These are phyloP conservation scores for Smutsia gigantea DNA, from an alignment of 2,797 vertebrate species.

Conservation along the genomic window DNA sequence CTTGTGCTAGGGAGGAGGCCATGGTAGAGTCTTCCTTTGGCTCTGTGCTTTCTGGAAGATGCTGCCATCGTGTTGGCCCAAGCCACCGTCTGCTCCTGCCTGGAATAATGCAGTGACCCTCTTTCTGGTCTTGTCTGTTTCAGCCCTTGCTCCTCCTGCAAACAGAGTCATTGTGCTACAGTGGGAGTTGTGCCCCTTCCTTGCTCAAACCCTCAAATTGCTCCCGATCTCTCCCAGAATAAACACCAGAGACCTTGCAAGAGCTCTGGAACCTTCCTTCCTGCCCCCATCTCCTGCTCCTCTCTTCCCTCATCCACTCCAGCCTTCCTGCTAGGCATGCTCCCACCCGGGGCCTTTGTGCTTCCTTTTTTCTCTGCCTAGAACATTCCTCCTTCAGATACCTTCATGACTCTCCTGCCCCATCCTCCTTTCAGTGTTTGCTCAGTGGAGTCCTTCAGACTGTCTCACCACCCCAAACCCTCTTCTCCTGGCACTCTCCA, in stretches of 20 bases:
- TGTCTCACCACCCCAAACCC: neutral
- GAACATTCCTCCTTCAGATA: neutral
- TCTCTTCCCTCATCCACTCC: neutral
- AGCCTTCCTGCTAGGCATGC: neutral
- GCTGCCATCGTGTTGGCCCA: neutral
- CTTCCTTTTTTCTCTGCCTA: neutral
- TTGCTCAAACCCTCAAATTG: neutral
- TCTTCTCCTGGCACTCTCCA: neutral
- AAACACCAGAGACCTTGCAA: neutral
- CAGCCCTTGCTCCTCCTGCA: neutral
- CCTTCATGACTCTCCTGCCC: neutral
- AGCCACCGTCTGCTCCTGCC: neutral
- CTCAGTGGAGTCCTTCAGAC: neutral
- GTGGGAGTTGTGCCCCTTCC: neutral
- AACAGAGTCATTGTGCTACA: neutral
- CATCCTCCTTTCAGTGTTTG: neutral
- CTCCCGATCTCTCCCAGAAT: accelerated
- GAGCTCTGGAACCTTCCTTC: neutral
- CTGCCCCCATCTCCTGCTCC: neutral
- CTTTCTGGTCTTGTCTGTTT: neutral
- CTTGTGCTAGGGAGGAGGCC: neutral
- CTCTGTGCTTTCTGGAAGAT: neutral
- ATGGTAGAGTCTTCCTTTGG: neutral
- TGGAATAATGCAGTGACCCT: neutral
- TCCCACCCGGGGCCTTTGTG: neutral